Percentiles rank a stretch among this genome's conserved stretches.
phyloP scores from a whole-genome alignment of 2,113 vertebrate species.

The Clarias batrachus region DNA sequence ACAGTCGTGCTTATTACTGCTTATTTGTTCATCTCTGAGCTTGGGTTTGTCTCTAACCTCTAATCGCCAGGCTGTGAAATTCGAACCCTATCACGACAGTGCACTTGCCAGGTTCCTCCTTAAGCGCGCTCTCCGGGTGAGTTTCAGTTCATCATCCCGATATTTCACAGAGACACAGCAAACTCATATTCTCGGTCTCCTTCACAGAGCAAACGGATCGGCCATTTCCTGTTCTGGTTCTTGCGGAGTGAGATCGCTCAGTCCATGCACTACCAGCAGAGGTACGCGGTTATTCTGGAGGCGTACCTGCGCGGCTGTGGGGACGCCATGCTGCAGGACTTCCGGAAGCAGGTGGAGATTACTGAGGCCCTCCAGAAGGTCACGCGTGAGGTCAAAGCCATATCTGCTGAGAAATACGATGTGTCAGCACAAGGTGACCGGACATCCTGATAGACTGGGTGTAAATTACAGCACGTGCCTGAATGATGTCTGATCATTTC shows the following conservation, averaged over 20 bases:
- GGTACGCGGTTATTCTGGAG: conserved; percentile 92
- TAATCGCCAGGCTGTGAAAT: conserved; percentile 87
- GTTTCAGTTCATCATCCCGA: conserved; percentile 31
- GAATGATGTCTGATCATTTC: background rate
- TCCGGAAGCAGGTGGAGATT: conserved; percentile 89
- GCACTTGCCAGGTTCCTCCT: conserved; percentile 92
- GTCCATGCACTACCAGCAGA: conserved; percentile 96
- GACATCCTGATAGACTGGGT: background rate
- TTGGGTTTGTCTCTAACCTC: background rate
- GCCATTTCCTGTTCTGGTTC: conserved; percentile 99
- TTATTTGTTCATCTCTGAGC: background rate
- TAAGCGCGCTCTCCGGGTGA: conserved; percentile 90
- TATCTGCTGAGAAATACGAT: conserved; percentile 93
- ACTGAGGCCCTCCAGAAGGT: conserved; percentile 92
- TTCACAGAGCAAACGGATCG: conserved; percentile 90
- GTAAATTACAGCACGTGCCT: background rate
- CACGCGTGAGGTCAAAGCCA: conserved; percentile 88
- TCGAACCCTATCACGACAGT: conserved; percentile 97
- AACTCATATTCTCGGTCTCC: background rate
- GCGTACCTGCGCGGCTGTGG: conserved; percentile 94
- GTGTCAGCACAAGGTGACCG: conserved; percentile 89
- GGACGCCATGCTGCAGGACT: conserved; percentile 87
- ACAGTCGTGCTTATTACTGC: background rate
- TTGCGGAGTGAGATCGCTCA: conserved; percentile 97
- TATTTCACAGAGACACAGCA: background rate